Conservation (phyloP, 2,888 invertebrate species). For the Bruchidius siliquastri region DNA sequence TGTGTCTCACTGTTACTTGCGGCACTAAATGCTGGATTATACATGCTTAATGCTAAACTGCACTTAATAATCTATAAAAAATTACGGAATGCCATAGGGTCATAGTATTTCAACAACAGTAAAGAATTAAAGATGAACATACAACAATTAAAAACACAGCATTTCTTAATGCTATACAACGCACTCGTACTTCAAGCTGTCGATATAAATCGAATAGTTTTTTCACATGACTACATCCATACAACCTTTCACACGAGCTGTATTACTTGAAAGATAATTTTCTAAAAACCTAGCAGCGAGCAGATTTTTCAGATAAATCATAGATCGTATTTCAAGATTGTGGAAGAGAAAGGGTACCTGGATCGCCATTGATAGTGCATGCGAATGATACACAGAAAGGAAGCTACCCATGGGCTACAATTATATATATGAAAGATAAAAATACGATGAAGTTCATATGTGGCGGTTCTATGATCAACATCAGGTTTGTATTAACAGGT, state of each 20-base stretch:
- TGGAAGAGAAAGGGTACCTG: conserved; percentile 34
- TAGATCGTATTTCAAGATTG: conserved; percentile 31
- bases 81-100: too few species aligned
- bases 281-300: neutral
- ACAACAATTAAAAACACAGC: too few species aligned
- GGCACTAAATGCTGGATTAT: too few species aligned
- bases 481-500: conserved; percentile 36
- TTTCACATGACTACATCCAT: too few species aligned
- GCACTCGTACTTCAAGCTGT: too few species aligned
- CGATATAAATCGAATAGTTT: too few species aligned
- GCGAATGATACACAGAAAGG: conserved; percentile 30
- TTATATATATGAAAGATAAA: conserved; percentile 26
- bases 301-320: neutral
- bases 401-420: conserved; percentile 40
- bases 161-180: too few species aligned
- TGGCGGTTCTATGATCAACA: conserved; percentile 37
- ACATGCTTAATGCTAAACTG: too few species aligned
- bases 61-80: too few species aligned
- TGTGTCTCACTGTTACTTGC: too few species aligned
- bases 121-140: too few species aligned
- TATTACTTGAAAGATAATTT: neutral
- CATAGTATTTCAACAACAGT: too few species aligned
- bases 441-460: conserved; percentile 25
- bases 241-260: neutral
- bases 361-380: conserved; percentile 30